Conservation (phyloP, 2,888 invertebrate species). For the Zootermopsis nevadensis region DNA sequence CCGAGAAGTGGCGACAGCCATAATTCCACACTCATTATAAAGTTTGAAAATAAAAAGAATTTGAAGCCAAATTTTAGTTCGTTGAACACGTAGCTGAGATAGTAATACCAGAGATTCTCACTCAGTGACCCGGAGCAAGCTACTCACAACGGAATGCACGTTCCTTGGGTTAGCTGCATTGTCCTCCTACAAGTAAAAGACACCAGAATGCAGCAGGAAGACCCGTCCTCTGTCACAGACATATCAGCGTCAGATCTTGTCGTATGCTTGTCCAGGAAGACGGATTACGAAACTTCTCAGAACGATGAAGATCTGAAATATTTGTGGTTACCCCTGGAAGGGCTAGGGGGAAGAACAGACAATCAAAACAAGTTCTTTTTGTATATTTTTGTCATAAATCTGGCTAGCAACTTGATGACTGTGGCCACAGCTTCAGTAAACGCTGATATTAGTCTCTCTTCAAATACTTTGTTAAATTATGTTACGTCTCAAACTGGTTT, state of each 20-base stretch:
- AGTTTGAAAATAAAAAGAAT: too few relatives aligned
- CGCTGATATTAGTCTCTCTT: neutral
- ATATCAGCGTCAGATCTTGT: conserved; percentile 13
- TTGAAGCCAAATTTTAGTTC: too few relatives aligned
- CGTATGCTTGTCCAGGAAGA: neutral
- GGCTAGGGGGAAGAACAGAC: too few relatives aligned
- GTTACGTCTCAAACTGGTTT: too few relatives aligned
- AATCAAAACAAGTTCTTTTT: too few relatives aligned
- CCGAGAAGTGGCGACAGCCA: too few relatives aligned
- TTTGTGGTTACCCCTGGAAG: neutral
- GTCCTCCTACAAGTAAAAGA: neutral
- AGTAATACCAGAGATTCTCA: neutral
- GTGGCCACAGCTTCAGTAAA: neutral
- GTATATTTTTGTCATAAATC: neutral
- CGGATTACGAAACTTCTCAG: conserved; percentile 1
- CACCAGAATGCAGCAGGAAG: neutral
- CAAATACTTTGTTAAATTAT: too few relatives aligned
- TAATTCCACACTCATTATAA: too few relatives aligned
- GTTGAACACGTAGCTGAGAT: too few relatives aligned
- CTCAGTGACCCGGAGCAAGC: neutral
- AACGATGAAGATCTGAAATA: neutral
- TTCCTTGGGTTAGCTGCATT: neutral
- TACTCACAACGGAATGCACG: neutral
- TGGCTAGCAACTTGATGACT: neutral
- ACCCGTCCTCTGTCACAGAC: conserved; percentile 5